These are phyloP conservation scores for Sesia apiformis DNA, from an alignment of 2,888 invertebrate genomes.

Conservation along the genomic window DNA sequence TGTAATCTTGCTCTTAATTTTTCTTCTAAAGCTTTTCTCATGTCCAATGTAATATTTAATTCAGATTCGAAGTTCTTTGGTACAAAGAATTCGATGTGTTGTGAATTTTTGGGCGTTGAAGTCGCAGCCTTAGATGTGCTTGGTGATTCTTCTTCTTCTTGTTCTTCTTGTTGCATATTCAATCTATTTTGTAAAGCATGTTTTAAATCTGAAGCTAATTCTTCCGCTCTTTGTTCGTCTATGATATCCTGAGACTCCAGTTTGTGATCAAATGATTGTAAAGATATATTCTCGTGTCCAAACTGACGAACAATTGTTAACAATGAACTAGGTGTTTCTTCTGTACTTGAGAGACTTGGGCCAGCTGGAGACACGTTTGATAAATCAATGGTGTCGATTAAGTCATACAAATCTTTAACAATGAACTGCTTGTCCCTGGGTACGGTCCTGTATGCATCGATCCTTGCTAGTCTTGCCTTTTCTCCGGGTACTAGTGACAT, in stretches of 20 bases:
- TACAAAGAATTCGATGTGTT: background rate
- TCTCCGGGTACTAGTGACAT: constrained; percentile 33
- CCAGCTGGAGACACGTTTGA: constrained; percentile 3
- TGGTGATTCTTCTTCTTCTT: background rate
- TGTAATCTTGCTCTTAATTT: constrained; percentile 1
- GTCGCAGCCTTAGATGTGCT: background rate
- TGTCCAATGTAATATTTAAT: constrained; percentile 18
- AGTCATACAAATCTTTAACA: constrained; percentile 28
- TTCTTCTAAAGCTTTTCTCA: constrained; percentile 11
- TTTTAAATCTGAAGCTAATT: background rate
- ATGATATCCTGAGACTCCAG: background rate
- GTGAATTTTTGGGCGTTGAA: background rate
- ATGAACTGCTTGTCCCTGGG: constrained; percentile 31
- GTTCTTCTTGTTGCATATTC: background rate
- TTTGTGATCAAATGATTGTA: constrained; percentile 4
- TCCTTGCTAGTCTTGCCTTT: constrained; percentile 18
- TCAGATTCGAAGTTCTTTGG: constrained; percentile 11
- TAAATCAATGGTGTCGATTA: constrained; percentile 23
- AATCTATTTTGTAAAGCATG: background rate
- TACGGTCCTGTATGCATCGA: constrained; percentile 14
- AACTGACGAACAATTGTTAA: constrained; percentile 18
- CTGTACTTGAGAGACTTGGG: constrained; percentile 4
- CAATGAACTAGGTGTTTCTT: constrained; percentile 1
- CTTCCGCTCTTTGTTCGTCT: background rate
- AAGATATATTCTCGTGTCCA: constrained; percentile 21